Conservation (phyloP, 2,888 invertebrate species). For the Megamerina dolium region DNA sequence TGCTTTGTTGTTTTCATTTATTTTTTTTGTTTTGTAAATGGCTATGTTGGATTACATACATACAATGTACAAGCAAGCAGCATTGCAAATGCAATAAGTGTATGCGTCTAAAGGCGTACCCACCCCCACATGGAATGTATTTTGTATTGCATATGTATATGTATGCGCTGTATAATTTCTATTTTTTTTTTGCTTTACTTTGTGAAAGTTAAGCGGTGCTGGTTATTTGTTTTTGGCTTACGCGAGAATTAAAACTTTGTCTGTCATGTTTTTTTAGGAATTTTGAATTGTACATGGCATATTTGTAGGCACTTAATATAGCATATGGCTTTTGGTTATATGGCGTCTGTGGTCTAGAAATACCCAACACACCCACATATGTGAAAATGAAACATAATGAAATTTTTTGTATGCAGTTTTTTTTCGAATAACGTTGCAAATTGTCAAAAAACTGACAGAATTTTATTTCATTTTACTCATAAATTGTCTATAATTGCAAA, state of each 20-base stretch:
- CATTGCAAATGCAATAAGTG: slow-evolving; percentile 23
- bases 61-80: neutral
- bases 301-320: slow-evolving; percentile 19
- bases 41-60: slow-evolving; percentile 14
- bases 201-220: slow-evolving; percentile 7
- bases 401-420: slow-evolving; percentile 24
- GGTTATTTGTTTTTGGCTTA: slow-evolving; percentile 13
- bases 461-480: slow-evolving; percentile 23
- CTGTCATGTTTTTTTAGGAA: slow-evolving; percentile 17
- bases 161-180: slow-evolving; percentile 11
- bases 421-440: slow-evolving; percentile 21
- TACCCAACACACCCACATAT: neutral
- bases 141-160: slow-evolving; percentile 16
- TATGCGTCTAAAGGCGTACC: slow-evolving; percentile 23
- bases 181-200: slow-evolving; percentile 8
- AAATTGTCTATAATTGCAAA: slow-evolving; percentile 29
- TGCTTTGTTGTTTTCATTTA: slow-evolving; percentile 5
- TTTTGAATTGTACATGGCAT: slow-evolving; percentile 6
- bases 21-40: slow-evolving; percentile 6
- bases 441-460: slow-evolving; percentile 19
- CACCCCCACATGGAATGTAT: slow-evolving; percentile 5
- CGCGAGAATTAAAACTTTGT: slow-evolving; percentile 25
- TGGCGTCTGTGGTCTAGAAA: too few relatives aligned
- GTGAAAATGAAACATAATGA: slow-evolving; percentile 22
- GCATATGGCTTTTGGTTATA: slow-evolving; percentile 5